Percentiles rank a stretch among this genome's conserved stretches.
Evolutionary conservation across 1,140 invertebrate species (phyloP).

Genomic region (Acyrthosiphon pisum): DNA sequence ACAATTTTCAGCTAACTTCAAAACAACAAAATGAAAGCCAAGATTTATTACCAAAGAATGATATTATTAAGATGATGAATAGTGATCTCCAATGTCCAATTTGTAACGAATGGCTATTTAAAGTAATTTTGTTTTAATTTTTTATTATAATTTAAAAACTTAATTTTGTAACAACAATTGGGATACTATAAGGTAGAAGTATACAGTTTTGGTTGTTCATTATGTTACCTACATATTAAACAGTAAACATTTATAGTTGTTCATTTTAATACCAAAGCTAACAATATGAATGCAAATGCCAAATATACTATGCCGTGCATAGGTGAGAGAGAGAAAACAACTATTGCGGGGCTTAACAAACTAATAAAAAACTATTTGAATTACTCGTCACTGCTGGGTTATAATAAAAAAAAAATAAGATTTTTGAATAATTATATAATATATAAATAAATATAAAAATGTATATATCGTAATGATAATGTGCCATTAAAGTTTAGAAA

Average conservation of each 20-base stretch:
- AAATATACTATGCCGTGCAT: too few relatives aligned
- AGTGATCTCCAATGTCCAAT: constrained; percentile 45
- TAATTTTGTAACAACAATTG: neutral
- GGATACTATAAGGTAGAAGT: neutral
- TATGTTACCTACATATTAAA: neutral
- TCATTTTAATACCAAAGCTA: too few relatives aligned
- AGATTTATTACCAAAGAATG: constrained; percentile 32
- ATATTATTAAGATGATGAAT: constrained; percentile 28
- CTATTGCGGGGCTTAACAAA: too few relatives aligned
- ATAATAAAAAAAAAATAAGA: too few relatives aligned
- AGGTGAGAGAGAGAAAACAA: too few relatives aligned
- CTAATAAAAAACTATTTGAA: too few relatives aligned
- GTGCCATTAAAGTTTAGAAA: too few relatives aligned
- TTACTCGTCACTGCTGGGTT: too few relatives aligned
- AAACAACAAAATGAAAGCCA: constrained; percentile 30
- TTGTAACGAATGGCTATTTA: constrained; percentile 34
- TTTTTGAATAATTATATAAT: too few relatives aligned
- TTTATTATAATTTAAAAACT: neutral
- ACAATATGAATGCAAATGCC: too few relatives aligned
- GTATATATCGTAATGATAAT: too few relatives aligned
- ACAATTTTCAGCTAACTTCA: neutral
- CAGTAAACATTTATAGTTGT: neutral
- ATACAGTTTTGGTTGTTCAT: neutral
- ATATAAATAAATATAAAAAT: too few relatives aligned
- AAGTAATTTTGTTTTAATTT: constrained; percentile 19